Evolutionary conservation across 1,140 invertebrate genomes (phyloP).

Genomic region (Nasonia vitripennis): DNA sequence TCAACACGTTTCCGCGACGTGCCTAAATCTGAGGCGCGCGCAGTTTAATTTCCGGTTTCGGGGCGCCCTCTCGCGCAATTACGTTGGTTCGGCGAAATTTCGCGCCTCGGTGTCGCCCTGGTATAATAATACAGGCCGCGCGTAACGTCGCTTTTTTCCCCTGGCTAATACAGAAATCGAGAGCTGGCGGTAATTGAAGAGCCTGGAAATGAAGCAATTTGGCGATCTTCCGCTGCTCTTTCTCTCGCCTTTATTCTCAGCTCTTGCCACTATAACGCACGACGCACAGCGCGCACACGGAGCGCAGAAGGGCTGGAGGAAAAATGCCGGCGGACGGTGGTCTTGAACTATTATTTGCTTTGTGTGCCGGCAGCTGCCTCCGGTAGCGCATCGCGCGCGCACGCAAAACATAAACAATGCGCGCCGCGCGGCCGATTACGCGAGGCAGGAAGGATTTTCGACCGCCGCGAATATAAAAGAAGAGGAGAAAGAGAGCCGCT

Average conservation of each 20-base stretch:
- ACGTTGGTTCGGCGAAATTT: background rate
- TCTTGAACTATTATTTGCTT: constrained; percentile 18
- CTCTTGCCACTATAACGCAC: too few relatives aligned
- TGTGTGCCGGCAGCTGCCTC: background rate
- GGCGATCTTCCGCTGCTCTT: background rate
- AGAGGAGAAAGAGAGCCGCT: constrained; percentile 24
- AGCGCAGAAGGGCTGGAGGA: background rate
- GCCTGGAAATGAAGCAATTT: constrained; percentile 34
- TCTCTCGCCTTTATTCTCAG: background rate
- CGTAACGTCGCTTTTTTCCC: background rate
- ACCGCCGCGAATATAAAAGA: constrained; percentile 26
- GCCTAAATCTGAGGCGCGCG: background rate
- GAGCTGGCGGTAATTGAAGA: background rate
- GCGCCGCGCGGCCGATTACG: background rate
- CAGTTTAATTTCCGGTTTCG: background rate
- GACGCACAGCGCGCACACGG: too few relatives aligned
- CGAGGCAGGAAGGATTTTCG: constrained; percentile 50
- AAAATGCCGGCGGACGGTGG: constrained; percentile 4
- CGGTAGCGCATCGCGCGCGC: constrained; percentile 43
- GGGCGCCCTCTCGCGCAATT: too few relatives aligned
- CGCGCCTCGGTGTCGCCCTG: background rate
- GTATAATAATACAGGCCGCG: too few relatives aligned
- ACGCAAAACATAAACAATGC: constrained; percentile 45
- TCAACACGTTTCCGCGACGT: background rate
- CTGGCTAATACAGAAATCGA: background rate